Evolutionary conservation across 2,113 vertebrate species (phyloP).

Genomic region (Anser brachyrhynchus): DNA sequence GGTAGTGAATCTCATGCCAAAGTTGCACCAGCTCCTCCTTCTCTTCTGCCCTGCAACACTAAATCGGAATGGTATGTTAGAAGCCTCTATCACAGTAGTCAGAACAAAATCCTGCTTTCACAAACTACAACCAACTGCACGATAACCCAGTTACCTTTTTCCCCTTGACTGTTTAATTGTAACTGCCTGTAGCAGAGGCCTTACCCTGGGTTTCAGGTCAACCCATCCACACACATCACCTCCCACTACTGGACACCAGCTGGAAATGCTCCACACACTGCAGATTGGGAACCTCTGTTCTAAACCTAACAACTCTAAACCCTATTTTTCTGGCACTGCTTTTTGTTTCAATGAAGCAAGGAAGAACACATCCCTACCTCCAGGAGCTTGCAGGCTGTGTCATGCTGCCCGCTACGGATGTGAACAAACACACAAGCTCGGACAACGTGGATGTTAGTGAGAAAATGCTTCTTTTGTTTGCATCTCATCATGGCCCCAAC

Average conservation of each 20-base stretch:
- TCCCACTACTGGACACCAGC: rapidly evolving
- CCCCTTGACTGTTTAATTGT: background rate
- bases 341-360: background rate
- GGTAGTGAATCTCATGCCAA: slow-evolving; percentile 77
- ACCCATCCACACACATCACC: rapidly evolving
- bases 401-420: background rate
- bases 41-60: slow-evolving; percentile 62
- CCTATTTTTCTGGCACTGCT: background rate
- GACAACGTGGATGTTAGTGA: slow-evolving; percentile 54
- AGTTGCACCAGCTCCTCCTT: slow-evolving; percentile 68
- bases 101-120: background rate
- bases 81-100: background rate
- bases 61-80: background rate
- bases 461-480: slow-evolving; percentile 47
- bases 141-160: background rate
- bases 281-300: background rate
- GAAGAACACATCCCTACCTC: slow-evolving; percentile 63
- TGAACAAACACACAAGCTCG: slow-evolving; percentile 30
- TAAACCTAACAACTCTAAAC: background rate
- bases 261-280: background rate
- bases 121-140: background rate
- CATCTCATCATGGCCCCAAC: slow-evolving; percentile 47
- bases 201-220: background rate
- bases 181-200: background rate
- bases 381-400: slow-evolving; percentile 64